A percentile compares a stretch with the other conserved stretches of the same genome.
Conservation (phyloP, 1,140 invertebrate genomes). For the Drosophila melanica region DNA sequence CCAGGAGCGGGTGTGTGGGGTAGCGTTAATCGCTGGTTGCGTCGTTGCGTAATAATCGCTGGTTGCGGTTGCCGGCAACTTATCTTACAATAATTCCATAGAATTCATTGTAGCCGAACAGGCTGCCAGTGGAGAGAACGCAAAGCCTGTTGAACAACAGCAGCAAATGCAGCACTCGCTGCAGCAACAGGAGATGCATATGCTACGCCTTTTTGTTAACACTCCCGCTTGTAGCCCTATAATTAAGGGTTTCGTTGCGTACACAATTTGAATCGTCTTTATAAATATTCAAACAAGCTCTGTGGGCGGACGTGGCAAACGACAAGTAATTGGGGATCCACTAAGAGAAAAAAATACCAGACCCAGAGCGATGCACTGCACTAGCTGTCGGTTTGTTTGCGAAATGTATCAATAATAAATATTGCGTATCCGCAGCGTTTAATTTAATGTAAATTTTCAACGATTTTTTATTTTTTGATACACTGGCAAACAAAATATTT, state of each 20-base stretch:
- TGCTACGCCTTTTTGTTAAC: constrained; percentile 7
- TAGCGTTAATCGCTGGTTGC: constrained; percentile 33
- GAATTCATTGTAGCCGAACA: constrained; percentile 32
- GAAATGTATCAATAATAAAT: constrained; percentile 22
- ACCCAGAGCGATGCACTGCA: constrained; percentile 11
- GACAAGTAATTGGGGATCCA: constrained; percentile 27
- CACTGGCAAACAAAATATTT: too few relatives aligned
- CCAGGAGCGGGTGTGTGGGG: neutral
- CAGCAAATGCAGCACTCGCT: neutral
- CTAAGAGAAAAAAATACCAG: constrained; percentile 8
- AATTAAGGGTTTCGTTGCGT: constrained; percentile 1
- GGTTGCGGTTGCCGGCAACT: constrained; percentile 37
- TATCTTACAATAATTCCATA: constrained; percentile 56
- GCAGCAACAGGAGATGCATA: constrained; percentile 21
- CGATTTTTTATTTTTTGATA: neutral
- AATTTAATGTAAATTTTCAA: neutral
- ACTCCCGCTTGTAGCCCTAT: neutral
- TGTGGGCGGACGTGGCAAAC: constrained; percentile 1
- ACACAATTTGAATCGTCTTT: constrained; percentile 7
- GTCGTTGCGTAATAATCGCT: constrained; percentile 54
- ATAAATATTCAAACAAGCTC: constrained; percentile 19
- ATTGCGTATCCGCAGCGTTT: constrained; percentile 39
- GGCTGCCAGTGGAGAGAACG: neutral
- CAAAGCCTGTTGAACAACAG: neutral
- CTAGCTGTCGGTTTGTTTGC: neutral